phyloP scores from a whole-genome alignment of 2,113 vertebrate genomes.

The Plotosus lineatus region DNA sequence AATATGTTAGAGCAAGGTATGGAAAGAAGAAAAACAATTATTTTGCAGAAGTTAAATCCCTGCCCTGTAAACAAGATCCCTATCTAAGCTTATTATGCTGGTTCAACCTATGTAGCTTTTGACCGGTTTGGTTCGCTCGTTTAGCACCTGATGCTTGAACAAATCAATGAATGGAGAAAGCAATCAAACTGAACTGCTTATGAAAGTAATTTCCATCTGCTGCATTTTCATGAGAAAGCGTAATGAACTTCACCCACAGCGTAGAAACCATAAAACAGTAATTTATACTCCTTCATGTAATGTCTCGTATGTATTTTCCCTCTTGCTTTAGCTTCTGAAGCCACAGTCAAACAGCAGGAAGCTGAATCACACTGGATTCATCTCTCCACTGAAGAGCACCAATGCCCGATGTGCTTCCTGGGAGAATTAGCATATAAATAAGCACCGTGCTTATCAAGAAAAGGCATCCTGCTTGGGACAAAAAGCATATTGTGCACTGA shows the following conservation, averaged over 20 bases:
- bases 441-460: slow-evolving; percentile 12
- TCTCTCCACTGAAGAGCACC: slow-evolving; percentile 6
- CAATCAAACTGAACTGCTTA: not conserved
- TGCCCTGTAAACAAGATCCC: not conserved
- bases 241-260: not conserved
- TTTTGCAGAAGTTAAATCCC: not conserved
- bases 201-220: slow-evolving; percentile 2
- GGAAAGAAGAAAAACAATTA: no score
- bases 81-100: not conserved
- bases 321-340: not conserved
- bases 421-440: slow-evolving; percentile 39
- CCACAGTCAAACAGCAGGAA: not conserved
- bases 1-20: no score
- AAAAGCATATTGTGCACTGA: not conserved
- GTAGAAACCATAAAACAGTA: not conserved
- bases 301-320: not conserved
- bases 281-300: not conserved
- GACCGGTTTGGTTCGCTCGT: not conserved
- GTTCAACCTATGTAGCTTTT: not conserved
- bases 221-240: not conserved
- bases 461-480: not conserved
- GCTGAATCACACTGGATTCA: not conserved
- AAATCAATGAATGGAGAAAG: not conserved
- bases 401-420: not conserved
- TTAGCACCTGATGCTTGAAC: not conserved